Evolutionary conservation across 2,888 invertebrate genomes (phyloP), one percentile per base, ranked within the genome.

Genomic region (Spodoptera littoralis): DNA sequence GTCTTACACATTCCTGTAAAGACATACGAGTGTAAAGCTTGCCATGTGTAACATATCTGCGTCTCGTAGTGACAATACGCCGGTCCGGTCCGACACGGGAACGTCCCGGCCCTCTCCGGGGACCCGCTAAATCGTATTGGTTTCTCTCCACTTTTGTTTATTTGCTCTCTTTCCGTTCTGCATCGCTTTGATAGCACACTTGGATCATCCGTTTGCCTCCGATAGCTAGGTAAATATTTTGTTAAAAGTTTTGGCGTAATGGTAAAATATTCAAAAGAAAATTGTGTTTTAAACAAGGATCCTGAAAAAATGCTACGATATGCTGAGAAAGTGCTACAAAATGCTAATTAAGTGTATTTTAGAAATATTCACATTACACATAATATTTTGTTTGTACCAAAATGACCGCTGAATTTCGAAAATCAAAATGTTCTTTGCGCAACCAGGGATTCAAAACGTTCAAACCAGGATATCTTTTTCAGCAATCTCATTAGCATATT

Each of bases 51-150:
- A 63, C 53, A 78, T 81, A 80, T 79, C 81, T 82, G 80, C 85
- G 85, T 60, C 64, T 36, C 36, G 8, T 36, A 36, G 90, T 90
- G 92, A 92, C 91, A 92, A 90, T 90, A 82, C 82, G 18, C 18
- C 18, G 84, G 81, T 36, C 83, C 85, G 82, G 81, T 73, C 82
- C 74, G 81, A 79, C 75, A 76, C 83, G 74, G 79, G 72, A 65
- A 68, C 60, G 73, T 52, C 49, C 58, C 58, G 59, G 48, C 69
- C 61, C 81, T 81, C 88, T 85, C 88, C 79, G 78, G 92, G 90
- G 92, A 88, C 84, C 76, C 78, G 86, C 88, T 90, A 90, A 90
- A 91, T 90, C 90, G 90, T 89, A 89, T 91, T 88, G 89, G 88
- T 90, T 89, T 86, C 88, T 84, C 84, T 86, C 80, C 80, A 82